Base-by-base conservation (phyloP, 2,888 invertebrate species). In the Dyspetes luteomarginatus region DNA sequence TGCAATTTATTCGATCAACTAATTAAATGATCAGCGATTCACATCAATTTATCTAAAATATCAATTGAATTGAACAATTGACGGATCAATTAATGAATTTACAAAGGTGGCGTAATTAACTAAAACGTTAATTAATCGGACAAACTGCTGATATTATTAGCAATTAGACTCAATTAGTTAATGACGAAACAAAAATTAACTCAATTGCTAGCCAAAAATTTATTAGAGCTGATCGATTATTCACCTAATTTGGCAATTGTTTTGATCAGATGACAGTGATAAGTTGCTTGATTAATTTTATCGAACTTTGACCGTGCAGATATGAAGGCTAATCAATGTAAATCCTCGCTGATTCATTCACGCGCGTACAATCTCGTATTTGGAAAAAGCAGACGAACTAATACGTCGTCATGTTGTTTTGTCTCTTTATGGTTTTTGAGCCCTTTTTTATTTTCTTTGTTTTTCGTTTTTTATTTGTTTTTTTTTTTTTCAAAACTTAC, bases 401-500 rank as follows among this genome's bases (percentile, higher is more conserved):
- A 45, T 22, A 24, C 24, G 15, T 58, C n/a, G n/a, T n/a, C n/a
- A n/a, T n/a, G n/a, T 41, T 24, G 28, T 45, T 67, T 52, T 50
- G 48, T 67, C 24, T 43, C 28, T 30, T 26, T 15, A 58, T 43
- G 9, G 15, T n/a, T n/a, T n/a, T n/a, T n/a, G n/a, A n/a, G n/a
- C n/a, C 30, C 22, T 41, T 60, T 24, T 7, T 56, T 17, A 3
- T 48, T 43, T 73, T 50, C 17, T 45, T 45, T 58, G 55, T 9
- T 24, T 15, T 22, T 30, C 7, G 17, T 26, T 68, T 19, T 3
- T 4, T n/a, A 17, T n/a, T 9, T 26, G 12, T 48, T 9, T 17
- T 28, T 12, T n/a, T 41, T 17, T 28, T 12, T n/a, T 41, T 84
- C 68, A 84, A 76, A 85, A 84, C 30, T 88, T 87, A 12, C 86